These are phyloP conservation scores for Polydrusus cervinus DNA, from an alignment of 2,888 invertebrate genomes.

Conservation along the genomic window DNA sequence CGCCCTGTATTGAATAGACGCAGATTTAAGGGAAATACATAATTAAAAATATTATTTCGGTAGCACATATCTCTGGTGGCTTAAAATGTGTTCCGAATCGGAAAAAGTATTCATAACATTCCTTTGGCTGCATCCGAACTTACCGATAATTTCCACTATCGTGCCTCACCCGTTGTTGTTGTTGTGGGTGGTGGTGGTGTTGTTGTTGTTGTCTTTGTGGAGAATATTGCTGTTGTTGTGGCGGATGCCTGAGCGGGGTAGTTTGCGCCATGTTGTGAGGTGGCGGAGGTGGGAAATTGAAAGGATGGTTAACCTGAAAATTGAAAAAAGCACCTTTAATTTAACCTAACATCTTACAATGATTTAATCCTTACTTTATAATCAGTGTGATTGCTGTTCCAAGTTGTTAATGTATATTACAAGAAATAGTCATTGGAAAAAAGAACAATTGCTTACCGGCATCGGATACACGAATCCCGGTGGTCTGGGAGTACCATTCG, in stretches of 20 bases:
- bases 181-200: constrained; percentile 49
- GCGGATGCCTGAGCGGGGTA: neutral
- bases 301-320: constrained; percentile 60
- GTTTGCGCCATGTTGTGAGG: constrained; percentile 58
- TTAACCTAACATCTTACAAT: too few relatives aligned
- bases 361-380: too few relatives aligned
- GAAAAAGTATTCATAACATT: too few relatives aligned
- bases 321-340: neutral
- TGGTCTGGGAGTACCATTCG: constrained; percentile 57
- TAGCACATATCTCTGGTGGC: too few relatives aligned
- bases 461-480: constrained; percentile 58
- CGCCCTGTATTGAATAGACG: too few relatives aligned
- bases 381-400: too few relatives aligned
- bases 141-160: constrained; percentile 61
- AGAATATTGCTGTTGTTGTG: constrained; percentile 55
- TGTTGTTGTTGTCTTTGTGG: constrained; percentile 59
- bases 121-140: neutral
- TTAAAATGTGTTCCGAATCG: too few relatives aligned
- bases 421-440: too few relatives aligned
- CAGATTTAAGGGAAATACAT: too few relatives aligned
- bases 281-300: constrained; percentile 64
- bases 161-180: constrained; percentile 54
- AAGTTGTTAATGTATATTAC: too few relatives aligned
- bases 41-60: too few relatives aligned
- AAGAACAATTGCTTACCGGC: constrained; percentile 34